Conservation (phyloP, 2,888 invertebrate genomes). For the Metacarcinus magister region DNA sequence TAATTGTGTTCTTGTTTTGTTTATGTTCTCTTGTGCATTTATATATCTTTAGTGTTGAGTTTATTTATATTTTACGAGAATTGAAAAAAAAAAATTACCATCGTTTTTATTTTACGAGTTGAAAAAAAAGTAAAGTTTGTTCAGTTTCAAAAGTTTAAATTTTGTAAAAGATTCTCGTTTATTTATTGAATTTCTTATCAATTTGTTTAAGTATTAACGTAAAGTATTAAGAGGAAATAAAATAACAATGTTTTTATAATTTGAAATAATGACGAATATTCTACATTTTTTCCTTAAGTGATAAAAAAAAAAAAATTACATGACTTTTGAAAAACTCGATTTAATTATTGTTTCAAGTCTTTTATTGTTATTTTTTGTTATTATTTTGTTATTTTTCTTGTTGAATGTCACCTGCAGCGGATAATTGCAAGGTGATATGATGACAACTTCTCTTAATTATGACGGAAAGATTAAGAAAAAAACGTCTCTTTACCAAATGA, state of each 20-base stretch:
- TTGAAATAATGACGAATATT: not conserved
- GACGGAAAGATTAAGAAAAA: not conserved
- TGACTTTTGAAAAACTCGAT: not conserved
- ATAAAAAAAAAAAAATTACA: not conserved
- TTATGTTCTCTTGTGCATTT: too few relatives aligned
- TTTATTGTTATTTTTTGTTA: not conserved
- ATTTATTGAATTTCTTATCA: too few relatives aligned
- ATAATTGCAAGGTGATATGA: not conserved
- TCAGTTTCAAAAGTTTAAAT: too few relatives aligned
- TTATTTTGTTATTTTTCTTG: not conserved
- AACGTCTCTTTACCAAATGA: not conserved
- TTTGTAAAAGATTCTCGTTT: too few relatives aligned
- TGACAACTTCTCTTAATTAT: not conserved
- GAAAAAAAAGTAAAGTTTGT: too few relatives aligned
- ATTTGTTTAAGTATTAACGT: too few relatives aligned
- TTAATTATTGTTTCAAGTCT: not conserved
- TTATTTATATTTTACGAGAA: too few relatives aligned
- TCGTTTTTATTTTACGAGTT: too few relatives aligned
- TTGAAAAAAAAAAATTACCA: too few relatives aligned
- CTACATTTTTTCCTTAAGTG: not conserved
- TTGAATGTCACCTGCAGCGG: not conserved
- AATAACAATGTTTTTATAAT: not conserved
- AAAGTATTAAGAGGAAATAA: too few relatives aligned
- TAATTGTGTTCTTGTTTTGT: too few relatives aligned
- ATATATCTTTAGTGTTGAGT: too few relatives aligned